These are phyloP conservation scores for Rhyacichthys aspro DNA, from an alignment of 2,797 vertebrate genomes.

Conservation along the genomic window DNA sequence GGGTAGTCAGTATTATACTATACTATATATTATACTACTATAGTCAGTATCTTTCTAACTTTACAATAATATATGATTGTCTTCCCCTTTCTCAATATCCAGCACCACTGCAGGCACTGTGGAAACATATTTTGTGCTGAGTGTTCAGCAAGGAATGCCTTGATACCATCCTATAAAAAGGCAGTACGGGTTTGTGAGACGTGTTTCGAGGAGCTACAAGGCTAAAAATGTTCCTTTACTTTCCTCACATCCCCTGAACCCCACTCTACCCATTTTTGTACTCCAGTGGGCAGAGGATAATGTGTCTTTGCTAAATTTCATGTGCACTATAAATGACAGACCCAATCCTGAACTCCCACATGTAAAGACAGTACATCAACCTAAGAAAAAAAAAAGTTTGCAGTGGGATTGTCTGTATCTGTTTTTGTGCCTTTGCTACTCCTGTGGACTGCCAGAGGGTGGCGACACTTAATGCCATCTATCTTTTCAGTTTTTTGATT, in stretches of 20 bases:
- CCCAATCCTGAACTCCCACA: slow-evolving; percentile 39
- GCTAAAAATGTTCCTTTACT: slow-evolving; percentile 77
- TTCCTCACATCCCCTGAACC: background rate
- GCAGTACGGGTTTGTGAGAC: slow-evolving; percentile 94
- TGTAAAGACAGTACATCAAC: background rate
- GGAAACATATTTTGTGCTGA: slow-evolving; percentile 98
- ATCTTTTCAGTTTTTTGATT: slow-evolving; percentile 46
- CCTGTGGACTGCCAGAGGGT: slow-evolving; percentile 66
- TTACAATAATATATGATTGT: background rate
- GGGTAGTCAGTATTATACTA: too few species aligned
- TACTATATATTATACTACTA: too few species aligned
- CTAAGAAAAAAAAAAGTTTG: background rate
- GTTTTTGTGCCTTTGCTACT: slow-evolving; percentile 83
- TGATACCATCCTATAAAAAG: slow-evolving; percentile 98
- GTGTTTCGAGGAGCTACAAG: slow-evolving; percentile 94
- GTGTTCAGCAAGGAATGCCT: slow-evolving; percentile 91
- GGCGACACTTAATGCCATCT: slow-evolving; percentile 52
- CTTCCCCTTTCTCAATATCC: slow-evolving; percentile 37
- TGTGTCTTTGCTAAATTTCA: slow-evolving; percentile 75
- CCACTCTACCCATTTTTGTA: slow-evolving; percentile 7
- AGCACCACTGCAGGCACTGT: slow-evolving; percentile 99
- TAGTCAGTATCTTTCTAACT: background rate
- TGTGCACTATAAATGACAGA: slow-evolving; percentile 84
- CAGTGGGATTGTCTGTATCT: slow-evolving; percentile 58
- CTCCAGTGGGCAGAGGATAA: slow-evolving; percentile 48